A percentile compares a stretch with the other conserved stretches of the same genome.
These are phyloP conservation scores for Lithobates sylvaticus DNA, from an alignment of 2,797 vertebrate species.

Conservation along the genomic window DNA sequence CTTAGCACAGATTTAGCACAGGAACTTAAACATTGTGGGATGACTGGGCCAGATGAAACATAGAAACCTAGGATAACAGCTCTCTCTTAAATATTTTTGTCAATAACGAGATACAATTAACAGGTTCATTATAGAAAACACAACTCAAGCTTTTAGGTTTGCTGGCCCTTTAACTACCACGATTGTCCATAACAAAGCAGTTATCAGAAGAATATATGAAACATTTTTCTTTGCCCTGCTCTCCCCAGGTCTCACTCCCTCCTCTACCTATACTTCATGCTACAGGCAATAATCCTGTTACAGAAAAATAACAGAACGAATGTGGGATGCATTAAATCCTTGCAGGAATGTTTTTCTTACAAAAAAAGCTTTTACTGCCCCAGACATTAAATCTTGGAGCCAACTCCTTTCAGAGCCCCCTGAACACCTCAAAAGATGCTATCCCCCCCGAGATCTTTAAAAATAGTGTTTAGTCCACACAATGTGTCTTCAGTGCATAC, in stretches of 20 bases:
- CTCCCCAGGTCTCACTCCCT: slow-evolving; percentile 15
- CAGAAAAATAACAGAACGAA: slow-evolving; percentile 80
- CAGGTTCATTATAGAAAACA: no score
- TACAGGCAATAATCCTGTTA: slow-evolving; percentile 75
- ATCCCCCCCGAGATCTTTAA: neutral
- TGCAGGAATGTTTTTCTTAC: slow-evolving; percentile 69
- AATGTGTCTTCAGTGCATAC: slow-evolving; percentile 39
- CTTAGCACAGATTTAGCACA: neutral
- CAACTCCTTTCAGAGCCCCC: neutral
- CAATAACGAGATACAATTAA: no score
- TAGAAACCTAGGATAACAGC: neutral
- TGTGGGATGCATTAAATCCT: slow-evolving; percentile 80
- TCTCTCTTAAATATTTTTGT: no score
- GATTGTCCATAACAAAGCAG: no score
- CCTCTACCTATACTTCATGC: slow-evolving; percentile 6
- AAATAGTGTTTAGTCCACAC: slow-evolving; percentile 17
- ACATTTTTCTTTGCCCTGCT: neutral
- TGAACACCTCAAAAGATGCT: slow-evolving; percentile 17
- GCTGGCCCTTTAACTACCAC: neutral
- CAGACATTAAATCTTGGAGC: slow-evolving; percentile 9
- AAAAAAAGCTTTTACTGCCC: slow-evolving; percentile 26
- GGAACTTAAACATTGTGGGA: neutral
- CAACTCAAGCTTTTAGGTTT: no score
- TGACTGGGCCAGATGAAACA: neutral
- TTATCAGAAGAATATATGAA: neutral